A percentile compares a stretch with the other conserved stretches of the same genome.
These are phyloP conservation scores for Caenorhabditis doughertyi DNA, from an alignment of 2,888 invertebrate genomes.

Conservation along the genomic window DNA sequence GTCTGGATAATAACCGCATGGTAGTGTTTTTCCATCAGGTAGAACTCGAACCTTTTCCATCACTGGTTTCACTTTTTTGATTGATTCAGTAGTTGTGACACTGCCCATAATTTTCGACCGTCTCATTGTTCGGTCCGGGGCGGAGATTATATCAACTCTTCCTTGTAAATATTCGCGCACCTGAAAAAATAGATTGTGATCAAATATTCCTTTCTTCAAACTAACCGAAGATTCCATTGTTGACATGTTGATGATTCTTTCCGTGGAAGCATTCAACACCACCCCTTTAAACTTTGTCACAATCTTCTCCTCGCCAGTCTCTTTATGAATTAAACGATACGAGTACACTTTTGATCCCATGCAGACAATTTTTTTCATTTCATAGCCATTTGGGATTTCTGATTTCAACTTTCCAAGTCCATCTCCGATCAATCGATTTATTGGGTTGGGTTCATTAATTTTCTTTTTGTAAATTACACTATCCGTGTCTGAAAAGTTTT, in stretches of 20 bases:
- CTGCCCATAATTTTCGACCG: background rate
- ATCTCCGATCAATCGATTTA: background rate
- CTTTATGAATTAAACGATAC: background rate
- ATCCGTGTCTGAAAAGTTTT: background rate
- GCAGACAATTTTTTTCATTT: conserved; percentile 14
- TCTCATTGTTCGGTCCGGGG: background rate
- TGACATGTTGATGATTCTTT: background rate
- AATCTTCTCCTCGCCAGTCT: background rate
- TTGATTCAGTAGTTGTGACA: background rate
- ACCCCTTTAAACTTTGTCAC: conserved; percentile 15
- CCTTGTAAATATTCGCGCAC: background rate
- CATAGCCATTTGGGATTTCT: background rate
- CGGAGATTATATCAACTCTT: background rate
- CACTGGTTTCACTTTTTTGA: background rate
- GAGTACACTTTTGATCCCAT: conserved; percentile 2
- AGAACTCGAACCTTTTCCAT: conserved; percentile 2
- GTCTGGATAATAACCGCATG: background rate
- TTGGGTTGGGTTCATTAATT: background rate
- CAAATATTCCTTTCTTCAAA: background rate
- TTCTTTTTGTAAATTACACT: conserved; percentile 12
- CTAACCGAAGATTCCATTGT: conserved; percentile 4
- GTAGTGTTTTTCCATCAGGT: conserved; percentile 5
- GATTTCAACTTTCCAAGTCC: conserved; percentile 16
- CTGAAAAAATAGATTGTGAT: background rate
- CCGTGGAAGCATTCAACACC: background rate